phyloP scores from a whole-genome alignment of 2,797 vertebrate species.

The Odontamblyopus lacepedii region DNA sequence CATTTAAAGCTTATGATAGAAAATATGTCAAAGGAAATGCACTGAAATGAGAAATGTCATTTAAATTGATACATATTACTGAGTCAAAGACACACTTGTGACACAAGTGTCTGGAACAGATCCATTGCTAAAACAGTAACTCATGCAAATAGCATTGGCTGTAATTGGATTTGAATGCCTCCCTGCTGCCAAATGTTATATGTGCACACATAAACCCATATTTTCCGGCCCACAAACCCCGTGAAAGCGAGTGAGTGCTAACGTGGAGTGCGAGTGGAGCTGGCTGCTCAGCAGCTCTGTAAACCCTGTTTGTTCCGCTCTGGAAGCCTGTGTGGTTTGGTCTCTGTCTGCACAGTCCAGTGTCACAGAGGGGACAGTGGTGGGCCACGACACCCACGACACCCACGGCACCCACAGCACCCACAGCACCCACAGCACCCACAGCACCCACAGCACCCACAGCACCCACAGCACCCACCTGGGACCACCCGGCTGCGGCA shows the following conservation, averaged over 20 bases:
- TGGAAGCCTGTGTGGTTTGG: slow-evolving; percentile 60
- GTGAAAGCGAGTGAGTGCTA: slow-evolving; percentile 68
- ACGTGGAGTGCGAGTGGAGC: slow-evolving; percentile 55
- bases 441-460: slow-evolving; percentile 34
- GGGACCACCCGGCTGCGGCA: slow-evolving; percentile 60
- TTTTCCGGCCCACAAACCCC: slow-evolving; percentile 77
- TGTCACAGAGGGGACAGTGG: slow-evolving; percentile 54
- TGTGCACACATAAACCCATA: slow-evolving; percentile 75
- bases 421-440: slow-evolving; percentile 45
- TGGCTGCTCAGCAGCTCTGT: slow-evolving; percentile 66
- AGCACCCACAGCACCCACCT: slow-evolving; percentile 41
- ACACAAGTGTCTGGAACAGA: slow-evolving; percentile 62
- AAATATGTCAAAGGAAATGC: not conserved
- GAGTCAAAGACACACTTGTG: slow-evolving; percentile 37
- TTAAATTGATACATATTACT: slow-evolving; percentile 27
- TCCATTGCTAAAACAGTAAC: slow-evolving; percentile 70
- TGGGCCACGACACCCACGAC: slow-evolving; percentile 48
- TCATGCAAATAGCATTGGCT: slow-evolving; percentile 72
- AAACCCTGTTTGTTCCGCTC: slow-evolving; percentile 76
- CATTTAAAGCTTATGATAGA: slow-evolving; percentile 23
- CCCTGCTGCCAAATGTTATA: slow-evolving; percentile 77
- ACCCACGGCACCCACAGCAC: slow-evolving; percentile 24
- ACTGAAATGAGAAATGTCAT: slow-evolving; percentile 24
- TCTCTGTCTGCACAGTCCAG: slow-evolving; percentile 54
- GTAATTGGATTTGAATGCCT: slow-evolving; percentile 80